phyloP scores from a whole-genome alignment of 2,113 vertebrate species.

The Accipiter cooperii region DNA sequence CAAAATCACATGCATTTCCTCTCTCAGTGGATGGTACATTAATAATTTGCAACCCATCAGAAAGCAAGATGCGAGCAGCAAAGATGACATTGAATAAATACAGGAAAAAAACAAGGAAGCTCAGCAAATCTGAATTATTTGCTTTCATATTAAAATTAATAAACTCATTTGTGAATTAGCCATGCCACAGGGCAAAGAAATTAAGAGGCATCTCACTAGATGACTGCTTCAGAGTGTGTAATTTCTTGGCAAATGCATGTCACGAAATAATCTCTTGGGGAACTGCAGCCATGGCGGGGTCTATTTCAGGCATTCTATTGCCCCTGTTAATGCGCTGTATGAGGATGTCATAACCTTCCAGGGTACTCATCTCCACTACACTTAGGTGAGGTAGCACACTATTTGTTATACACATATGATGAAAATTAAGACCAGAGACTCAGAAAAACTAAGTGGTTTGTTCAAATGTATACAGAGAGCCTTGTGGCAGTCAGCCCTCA shows the following conservation, averaged over 20 bases:
- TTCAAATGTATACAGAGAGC: neutral
- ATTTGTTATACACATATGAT: neutral
- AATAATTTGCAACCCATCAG: neutral
- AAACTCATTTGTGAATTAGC: constrained; percentile 46
- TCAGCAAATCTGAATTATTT: constrained; percentile 38
- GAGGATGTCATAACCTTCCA: neutral
- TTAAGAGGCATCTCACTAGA: neutral
- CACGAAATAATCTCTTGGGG: neutral
- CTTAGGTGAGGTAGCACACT: neutral
- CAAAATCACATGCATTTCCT: neutral
- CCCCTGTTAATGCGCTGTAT: neutral
- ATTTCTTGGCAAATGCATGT: neutral
- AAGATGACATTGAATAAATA: neutral
- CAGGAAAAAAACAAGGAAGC: neutral
- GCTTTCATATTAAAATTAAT: constrained; percentile 37
- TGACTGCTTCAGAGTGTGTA: neutral
- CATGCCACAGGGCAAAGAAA: neutral
- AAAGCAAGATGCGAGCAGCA: neutral
- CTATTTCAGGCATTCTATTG: neutral
- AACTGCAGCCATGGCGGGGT: neutral
- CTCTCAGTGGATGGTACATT: neutral
- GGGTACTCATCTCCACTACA: neutral
- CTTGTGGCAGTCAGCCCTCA: neutral
- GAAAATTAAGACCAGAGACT: neutral
- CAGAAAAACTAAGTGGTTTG: neutral